These are phyloP conservation scores for Acromyrmex charruanus DNA, from an alignment of 1,140 invertebrate species.

Conservation along the genomic window DNA sequence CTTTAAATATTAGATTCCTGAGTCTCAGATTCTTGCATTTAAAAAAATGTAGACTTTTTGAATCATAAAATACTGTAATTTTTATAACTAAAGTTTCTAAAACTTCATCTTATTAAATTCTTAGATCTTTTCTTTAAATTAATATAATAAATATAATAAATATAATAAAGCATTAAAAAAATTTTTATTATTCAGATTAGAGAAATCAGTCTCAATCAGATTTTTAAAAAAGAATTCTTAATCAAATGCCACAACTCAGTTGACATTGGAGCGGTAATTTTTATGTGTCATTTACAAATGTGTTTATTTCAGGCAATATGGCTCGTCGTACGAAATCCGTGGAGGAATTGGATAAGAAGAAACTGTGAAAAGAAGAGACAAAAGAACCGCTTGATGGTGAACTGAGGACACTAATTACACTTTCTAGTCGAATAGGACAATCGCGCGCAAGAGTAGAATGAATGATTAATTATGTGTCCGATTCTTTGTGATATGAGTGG, in stretches of 20 bases:
- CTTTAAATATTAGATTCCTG: background rate
- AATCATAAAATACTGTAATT: background rate
- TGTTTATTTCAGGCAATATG: constrained; percentile 70
- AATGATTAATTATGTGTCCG: constrained; percentile 30
- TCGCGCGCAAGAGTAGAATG: constrained; percentile 29
- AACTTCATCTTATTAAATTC: background rate
- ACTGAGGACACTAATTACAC: constrained; percentile 62
- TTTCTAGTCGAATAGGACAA: constrained; percentile 77
- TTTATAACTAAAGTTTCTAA: background rate
- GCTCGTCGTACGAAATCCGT: constrained; percentile 66
- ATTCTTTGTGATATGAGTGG: constrained; percentile 57
- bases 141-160: background rate
- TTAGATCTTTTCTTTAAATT: background rate
- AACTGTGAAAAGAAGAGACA: constrained; percentile 52
- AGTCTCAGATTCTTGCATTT: background rate
- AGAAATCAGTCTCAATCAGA: background rate
- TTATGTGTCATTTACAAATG: background rate
- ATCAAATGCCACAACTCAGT: constrained; percentile 54
- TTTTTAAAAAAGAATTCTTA: background rate
- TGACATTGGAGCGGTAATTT: background rate
- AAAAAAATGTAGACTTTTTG: background rate
- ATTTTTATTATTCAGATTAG: too few species aligned
- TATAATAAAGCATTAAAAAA: too few species aligned
- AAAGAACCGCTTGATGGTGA: constrained; percentile 46
- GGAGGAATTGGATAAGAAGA: constrained; percentile 69